Evolutionary conservation across 1,140 invertebrate genomes (phyloP).

Genomic region (Belonocnema kinseyi): DNA sequence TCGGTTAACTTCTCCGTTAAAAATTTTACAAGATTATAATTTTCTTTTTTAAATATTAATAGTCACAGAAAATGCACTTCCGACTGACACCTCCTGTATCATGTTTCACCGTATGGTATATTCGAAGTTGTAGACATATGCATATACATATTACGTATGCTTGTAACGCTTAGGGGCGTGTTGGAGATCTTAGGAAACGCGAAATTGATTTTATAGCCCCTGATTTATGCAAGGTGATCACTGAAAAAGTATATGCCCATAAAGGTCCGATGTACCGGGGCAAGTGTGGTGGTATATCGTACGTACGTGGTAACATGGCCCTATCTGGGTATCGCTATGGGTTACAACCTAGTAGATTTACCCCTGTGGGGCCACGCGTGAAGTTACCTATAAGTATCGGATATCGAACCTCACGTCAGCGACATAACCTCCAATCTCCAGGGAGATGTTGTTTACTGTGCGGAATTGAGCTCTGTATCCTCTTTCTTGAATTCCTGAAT

Average conservation of each 20-base stretch:
- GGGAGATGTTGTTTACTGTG: constrained; percentile 1
- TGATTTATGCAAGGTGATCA: constrained; percentile 53
- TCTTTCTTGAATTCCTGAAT: constrained; percentile 3
- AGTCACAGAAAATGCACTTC: no score
- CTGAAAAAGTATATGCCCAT: constrained; percentile 38
- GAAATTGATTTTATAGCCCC: constrained; percentile 54
- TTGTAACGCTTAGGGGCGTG: neutral
- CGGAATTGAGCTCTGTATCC: neutral
- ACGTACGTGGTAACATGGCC: constrained; percentile 5
- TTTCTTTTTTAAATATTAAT: no score
- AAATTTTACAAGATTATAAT: no score
- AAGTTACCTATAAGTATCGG: constrained; percentile 23
- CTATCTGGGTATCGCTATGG: constrained; percentile 5
- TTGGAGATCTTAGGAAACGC: constrained; percentile 40
- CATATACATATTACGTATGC: no score
- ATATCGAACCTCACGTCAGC: constrained; percentile 9
- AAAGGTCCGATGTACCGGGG: constrained; percentile 32
- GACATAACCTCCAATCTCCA: constrained; percentile 11
- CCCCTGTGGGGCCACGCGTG: neutral
- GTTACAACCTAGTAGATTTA: constrained; percentile 25
- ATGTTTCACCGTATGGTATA: no score
- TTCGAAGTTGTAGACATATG: no score
- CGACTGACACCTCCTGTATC: no score
- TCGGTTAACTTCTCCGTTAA: no score
- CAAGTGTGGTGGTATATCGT: constrained; percentile 15